Percentiles rank a stretch among this genome's conserved stretches.
Evolutionary conservation across 2,113 vertebrate genomes (phyloP).

Genomic region (Zosterops borbonicus): DNA sequence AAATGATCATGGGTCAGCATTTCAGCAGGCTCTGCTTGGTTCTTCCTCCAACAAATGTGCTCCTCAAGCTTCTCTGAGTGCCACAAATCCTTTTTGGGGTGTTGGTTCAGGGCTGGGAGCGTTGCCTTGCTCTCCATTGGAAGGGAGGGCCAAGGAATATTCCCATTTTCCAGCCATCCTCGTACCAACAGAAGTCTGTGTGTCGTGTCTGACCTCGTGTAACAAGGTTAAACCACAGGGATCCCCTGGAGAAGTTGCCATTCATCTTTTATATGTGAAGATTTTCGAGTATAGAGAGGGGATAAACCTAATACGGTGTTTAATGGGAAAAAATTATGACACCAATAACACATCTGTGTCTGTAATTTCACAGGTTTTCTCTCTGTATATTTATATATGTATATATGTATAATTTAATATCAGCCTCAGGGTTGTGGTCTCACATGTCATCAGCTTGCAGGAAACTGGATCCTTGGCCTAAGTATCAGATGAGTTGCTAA

Average conservation of each 20-base stretch:
- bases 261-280: constrained; percentile 68
- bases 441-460: constrained; percentile 66
- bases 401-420: constrained; percentile 58
- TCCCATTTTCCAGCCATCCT: constrained; percentile 20
- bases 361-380: constrained; percentile 67
- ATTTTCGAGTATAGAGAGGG: constrained; percentile 67
- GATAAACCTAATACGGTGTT: constrained; percentile 62
- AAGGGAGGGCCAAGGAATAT: constrained; percentile 34
- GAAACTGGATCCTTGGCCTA: constrained; percentile 73
- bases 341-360: constrained; percentile 67
- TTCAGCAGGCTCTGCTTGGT: not conserved
- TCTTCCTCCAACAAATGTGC: not conserved
- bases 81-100: not conserved
- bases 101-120: not conserved
- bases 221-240: constrained; percentile 41
- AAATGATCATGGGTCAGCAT: accelerated
- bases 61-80: not conserved
- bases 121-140: not conserved
- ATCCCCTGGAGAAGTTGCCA: constrained; percentile 46
- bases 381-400: constrained; percentile 52
- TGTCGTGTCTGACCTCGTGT: constrained; percentile 20
- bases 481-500: constrained; percentile 82
- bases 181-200: constrained; percentile 8
- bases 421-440: constrained; percentile 58
- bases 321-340: constrained; percentile 60